Base-by-base conservation (phyloP, 2,797 vertebrate species). In the Buphagus erythrorhynchus region DNA sequence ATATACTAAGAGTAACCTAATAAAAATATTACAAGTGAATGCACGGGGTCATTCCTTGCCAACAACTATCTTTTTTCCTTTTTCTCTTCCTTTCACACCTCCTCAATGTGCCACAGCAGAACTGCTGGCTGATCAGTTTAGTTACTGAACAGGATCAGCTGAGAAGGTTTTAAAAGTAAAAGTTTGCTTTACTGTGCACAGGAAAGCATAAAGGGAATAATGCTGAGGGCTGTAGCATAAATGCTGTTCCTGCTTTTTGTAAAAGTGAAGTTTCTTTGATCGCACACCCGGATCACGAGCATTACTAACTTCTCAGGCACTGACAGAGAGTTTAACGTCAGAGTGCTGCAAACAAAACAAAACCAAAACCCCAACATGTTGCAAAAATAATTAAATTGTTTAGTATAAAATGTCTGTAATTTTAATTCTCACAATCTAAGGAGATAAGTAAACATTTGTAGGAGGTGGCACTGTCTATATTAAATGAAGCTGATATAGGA, bases 11-110 rank as follows among this genome's bases (percentile, higher is more conserved):
- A 66, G 10, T 48, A 71, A 67, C n/a, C 15, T 24, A 61, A 42
- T 16, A 51, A 55, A 93, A 79, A 45, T 0, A 1, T 46, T 42
- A 29, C 25, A 72, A 35, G 43, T 5, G 3, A 65, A 55, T 0
- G 0, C 16, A 48, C 0, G 1, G 14, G 31, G 16, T 58, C 29
- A 40, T 48, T 83, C 22, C 19, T 26, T 66, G 55, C 16, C 38
- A 86, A 46, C n/a, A 83, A 12, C 10, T 11, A 8, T 12, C 4
- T 43, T 55, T 68, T 71, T 35, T 51, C 2, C 1, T 59, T 66
- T 78, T 79, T 65, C 15, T 80, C 28, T 63, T 81, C 31, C 36
- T 58, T 65, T 65, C 48, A 33, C 9, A 42, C 4, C 6, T 36
- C 14, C 35, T 58, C 46, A 17, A 3, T 6, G 10, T 61, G 25